Base-by-base conservation (phyloP, 2,797 vertebrate species). In the Rhinichthys osculus region DNA sequence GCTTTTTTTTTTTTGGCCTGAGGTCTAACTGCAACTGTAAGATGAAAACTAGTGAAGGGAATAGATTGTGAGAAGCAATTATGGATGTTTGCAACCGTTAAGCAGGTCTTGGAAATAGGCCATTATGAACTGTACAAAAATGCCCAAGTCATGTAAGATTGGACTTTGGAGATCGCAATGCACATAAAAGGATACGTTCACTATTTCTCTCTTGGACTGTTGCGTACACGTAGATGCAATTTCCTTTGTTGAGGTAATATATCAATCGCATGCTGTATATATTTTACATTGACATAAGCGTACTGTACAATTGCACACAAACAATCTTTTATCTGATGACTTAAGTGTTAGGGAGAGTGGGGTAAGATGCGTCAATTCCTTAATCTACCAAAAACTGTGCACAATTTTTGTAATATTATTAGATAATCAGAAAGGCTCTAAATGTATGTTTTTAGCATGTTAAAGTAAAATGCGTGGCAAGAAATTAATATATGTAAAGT, bases 231-330 rank as follows among this genome's bases (percentile, higher is more conserved):
- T 50, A 38, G 38, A 67, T 16, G 2, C 54, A 73, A 23, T 38
- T 80, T 40, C 5, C 21, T 66, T 70, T 72, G 40, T 57, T 80
- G 69, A 40, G 73, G 84, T 80, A 72, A 81, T 62, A 85, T 30
- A 85, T 78, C 67, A 79, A 80, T 30, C 30, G 77, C 84, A 85
- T 85, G 84, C 77, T 85, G 84, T 85, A 73, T 73, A 66, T 85
- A 81, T 81, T 79, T 85, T 69, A 80, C 50, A 57, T 27, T 72
- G 27, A 64, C 23, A 14, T 59, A 33, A 78, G 21, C 30, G 17
- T 52, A 40, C 69, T 81, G 77, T 72, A 85, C 30, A 80, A n/a
- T 17, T 71, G 64, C 33, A 67, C 78, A 66, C 62, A 78, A 77
- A 70, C 17, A 40, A 70, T 70, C 50, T 4, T 78, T 54, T 66